Evolutionary conservation across 2,888 invertebrate species (phyloP), one percentile per base, ranked within the genome.

Genomic region (Imbricaverruca yamaguchii): DNA sequence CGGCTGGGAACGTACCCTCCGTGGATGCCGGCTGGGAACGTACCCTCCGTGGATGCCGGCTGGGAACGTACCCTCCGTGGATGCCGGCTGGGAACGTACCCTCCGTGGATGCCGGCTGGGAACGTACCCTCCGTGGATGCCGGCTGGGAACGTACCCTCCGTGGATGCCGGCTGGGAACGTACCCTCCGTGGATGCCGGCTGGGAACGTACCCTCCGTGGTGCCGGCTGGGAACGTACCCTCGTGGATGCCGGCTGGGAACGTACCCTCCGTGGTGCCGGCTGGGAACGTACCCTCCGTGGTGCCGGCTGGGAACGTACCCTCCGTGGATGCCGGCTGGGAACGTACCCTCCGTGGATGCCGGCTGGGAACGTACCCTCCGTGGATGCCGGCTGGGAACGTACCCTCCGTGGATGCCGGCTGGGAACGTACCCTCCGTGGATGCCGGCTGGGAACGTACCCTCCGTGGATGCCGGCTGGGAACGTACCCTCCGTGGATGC

Each of bases 261-360:
- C 23, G 65, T 65, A 12, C 25, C 67, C 25, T 25, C 25, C 63
- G 39, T 81, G 67, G 80, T 80, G 78, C n/a, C 65, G n/a, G 65
- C 65, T 8, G 65, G 65, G 23, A 65, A 65, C 23, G 65, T 65
- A n/a, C n/a, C n/a, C n/a, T n/a, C n/a, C n/a, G n/a, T n/a, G n/a
- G n/a, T n/a, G n/a, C n/a, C 65, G n/a, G 65, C 65, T 8, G 65
- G 65, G 23, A 65, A 65, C 23, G 65, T 65, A n/a, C n/a, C n/a
- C n/a, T n/a, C n/a, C n/a, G n/a, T n/a, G n/a, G n/a, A n/a, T n/a
- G n/a, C n/a, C 65, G n/a, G 65, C 65, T 8, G 65, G 65, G 23
- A 65, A 65, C 23, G 65, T 65, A n/a, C n/a, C n/a, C n/a, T n/a
- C n/a, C n/a, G n/a, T n/a, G n/a, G n/a, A n/a, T n/a, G n/a, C n/a